Evolutionary conservation across 2,113 vertebrate genomes (phyloP).

Genomic region (Myotis davidii): DNA sequence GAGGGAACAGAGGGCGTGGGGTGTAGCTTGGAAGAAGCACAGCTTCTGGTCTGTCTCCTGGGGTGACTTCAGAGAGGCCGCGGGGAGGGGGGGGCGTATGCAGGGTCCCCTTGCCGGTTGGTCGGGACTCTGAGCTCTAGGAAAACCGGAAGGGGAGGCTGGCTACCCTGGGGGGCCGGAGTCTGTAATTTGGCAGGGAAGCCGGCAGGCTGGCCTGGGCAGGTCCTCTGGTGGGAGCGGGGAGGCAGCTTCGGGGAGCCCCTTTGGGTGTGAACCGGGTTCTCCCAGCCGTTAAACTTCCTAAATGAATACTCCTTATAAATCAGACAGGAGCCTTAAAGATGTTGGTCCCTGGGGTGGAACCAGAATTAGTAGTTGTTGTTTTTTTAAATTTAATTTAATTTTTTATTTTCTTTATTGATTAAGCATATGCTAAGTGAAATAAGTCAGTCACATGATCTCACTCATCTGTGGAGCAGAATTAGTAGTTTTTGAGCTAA

Average conservation of each 20-base stretch:
- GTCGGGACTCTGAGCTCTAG: neutral
- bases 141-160: neutral
- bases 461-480: neutral
- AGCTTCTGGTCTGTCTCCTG: neutral
- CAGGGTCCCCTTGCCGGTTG: rapidly evolving
- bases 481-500: neutral
- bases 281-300: rapidly evolving
- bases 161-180: rapidly evolving
- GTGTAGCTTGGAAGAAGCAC: neutral
- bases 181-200: neutral
- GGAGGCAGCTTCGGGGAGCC: neutral
- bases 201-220: neutral
- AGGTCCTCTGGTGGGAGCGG: rapidly evolving
- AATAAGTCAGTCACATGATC: too few relatives aligned
- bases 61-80: neutral
- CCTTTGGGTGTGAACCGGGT: neutral
- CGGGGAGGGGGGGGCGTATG: neutral
- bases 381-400: too few relatives aligned
- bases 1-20: neutral
- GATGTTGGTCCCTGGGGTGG: neutral
- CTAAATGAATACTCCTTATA: neutral
- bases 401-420: too few relatives aligned
- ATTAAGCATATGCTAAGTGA: too few relatives aligned
- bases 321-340: neutral
- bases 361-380: neutral